phyloP scores from a whole-genome alignment of 2,113 vertebrate species.

The Nicator chloris region DNA sequence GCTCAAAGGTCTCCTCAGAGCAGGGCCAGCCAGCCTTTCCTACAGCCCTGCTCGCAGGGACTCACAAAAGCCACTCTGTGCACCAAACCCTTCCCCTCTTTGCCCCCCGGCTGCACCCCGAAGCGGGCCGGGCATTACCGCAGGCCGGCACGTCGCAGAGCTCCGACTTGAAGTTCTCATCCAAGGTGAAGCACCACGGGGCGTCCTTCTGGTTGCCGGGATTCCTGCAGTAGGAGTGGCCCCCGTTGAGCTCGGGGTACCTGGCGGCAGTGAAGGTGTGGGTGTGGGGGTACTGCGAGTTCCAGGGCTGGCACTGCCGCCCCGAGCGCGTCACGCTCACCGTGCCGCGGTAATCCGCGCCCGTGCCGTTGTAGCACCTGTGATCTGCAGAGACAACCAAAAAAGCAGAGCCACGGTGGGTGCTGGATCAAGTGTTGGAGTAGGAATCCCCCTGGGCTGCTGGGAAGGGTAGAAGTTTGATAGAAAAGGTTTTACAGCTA shows the following conservation, averaged over 20 bases:
- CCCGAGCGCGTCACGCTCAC: conserved; percentile 90
- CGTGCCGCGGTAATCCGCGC: conserved; percentile 90
- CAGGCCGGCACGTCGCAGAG: conserved; percentile 92
- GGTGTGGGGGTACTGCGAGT: conserved; percentile 96
- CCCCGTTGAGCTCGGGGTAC: conserved; percentile 92
- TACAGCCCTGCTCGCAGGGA: not conserved
- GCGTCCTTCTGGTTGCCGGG: conserved; percentile 92
- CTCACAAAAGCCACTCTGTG: not conserved
- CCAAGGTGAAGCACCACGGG: conserved; percentile 97
- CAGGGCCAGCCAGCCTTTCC: not conserved
- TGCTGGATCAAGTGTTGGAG: no score
- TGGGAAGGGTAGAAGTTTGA: no score
- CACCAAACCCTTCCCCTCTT: not conserved
- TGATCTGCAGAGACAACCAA: conserved; percentile 77
- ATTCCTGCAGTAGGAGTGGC: conserved; percentile 98
- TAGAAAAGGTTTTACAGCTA: no score
- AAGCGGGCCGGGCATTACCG: conserved; percentile 71
- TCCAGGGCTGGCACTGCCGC: conserved; percentile 98
- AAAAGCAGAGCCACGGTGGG: not conserved
- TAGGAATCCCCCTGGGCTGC: no score
- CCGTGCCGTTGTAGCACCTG: conserved; percentile 93
- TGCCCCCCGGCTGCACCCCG: not conserved
- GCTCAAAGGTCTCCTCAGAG: not conserved
- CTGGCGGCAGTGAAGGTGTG: conserved; percentile 88
- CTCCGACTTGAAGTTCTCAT: conserved; percentile 91